phyloP scores from a whole-genome alignment of 2,888 invertebrate species.

The Cataglyphis cursor region DNA sequence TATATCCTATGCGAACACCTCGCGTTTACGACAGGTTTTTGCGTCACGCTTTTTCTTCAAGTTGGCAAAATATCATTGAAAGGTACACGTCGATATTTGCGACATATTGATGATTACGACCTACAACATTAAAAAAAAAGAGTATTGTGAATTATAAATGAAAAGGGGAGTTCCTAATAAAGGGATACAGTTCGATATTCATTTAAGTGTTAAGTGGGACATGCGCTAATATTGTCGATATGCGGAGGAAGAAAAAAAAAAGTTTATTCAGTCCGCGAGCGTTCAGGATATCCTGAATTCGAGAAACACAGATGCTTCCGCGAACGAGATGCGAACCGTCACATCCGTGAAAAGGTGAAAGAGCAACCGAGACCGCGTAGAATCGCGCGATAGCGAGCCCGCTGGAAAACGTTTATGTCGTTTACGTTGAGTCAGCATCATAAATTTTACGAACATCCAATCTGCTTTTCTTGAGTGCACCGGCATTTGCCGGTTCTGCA shows the following conservation, averaged over 20 bases:
- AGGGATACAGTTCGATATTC: slow-evolving; percentile 7
- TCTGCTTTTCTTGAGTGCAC: slow-evolving; percentile 46
- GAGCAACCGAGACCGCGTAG: slow-evolving; percentile 20
- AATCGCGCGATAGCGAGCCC: slow-evolving; percentile 16
- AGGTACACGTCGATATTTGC: background rate
- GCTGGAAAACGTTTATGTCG: slow-evolving; percentile 41
- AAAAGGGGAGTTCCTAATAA: slow-evolving; percentile 15
- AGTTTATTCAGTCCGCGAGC: background rate
- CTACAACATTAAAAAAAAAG: background rate
- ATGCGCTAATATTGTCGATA: slow-evolving; percentile 21
- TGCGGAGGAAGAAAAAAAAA: background rate
- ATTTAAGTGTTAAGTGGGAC: slow-evolving; percentile 40
- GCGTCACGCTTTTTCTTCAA: slow-evolving; percentile 28
- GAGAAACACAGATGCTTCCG: slow-evolving; percentile 45
- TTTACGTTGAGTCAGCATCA: slow-evolving; percentile 47
- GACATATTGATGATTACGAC: slow-evolving; percentile 2
- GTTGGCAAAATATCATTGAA: background rate
- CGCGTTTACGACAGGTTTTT: slow-evolving; percentile 20
- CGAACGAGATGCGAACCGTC: slow-evolving; percentile 26
- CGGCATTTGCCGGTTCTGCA: slow-evolving; percentile 10
- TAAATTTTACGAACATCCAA: slow-evolving; percentile 53
- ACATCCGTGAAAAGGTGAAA: slow-evolving; percentile 51
- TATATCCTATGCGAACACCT: background rate
- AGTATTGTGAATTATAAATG: slow-evolving; percentile 24
- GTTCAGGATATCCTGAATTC: slow-evolving; percentile 21